phyloP scores from a whole-genome alignment of 2,888 invertebrate species.

The Agriopis marginaria region DNA sequence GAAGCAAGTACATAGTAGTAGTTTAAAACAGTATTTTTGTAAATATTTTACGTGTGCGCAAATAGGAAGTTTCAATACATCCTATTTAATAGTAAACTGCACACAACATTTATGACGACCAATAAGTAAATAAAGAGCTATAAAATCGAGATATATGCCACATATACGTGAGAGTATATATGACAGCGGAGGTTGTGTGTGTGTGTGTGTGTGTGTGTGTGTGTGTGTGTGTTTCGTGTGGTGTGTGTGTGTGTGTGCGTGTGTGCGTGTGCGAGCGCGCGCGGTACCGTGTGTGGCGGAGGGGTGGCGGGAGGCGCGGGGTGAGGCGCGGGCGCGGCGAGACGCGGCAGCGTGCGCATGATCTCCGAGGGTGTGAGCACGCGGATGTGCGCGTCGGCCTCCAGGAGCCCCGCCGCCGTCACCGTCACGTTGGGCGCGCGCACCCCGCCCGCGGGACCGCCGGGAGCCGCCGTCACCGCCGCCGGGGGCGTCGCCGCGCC shows the following conservation, averaged over 20 bases:
- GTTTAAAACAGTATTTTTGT: too few species aligned
- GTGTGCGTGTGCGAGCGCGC: slow-evolving; percentile 33
- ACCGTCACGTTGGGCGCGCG: slow-evolving; percentile 90
- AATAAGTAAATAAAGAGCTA: too few species aligned
- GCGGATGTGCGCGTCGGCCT: slow-evolving; percentile 93
- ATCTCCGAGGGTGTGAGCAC: slow-evolving; percentile 96
- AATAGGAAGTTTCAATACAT: too few species aligned
- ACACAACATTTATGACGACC: too few species aligned
- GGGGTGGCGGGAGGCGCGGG: slow-evolving; percentile 50
- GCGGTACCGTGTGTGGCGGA: slow-evolving; percentile 44
- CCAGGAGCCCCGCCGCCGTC: slow-evolving; percentile 87
- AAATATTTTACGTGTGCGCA: too few species aligned
- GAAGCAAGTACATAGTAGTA: too few species aligned
- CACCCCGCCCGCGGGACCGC: slow-evolving; percentile 69
- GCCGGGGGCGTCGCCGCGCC: slow-evolving; percentile 44
- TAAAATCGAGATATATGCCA: too few species aligned
- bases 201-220: slow-evolving; percentile 27
- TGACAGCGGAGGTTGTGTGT: neutral
- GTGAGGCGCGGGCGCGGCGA: slow-evolving; percentile 69
- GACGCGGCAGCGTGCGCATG: slow-evolving; percentile 95
- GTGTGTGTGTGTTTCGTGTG: slow-evolving; percentile 28
- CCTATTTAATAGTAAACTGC: too few species aligned
- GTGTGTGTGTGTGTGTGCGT: slow-evolving; percentile 34
- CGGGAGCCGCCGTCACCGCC: slow-evolving; percentile 44
- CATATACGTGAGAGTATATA: neutral